A percentile compares a stretch with the other conserved stretches of the same genome.
Evolutionary conservation across 2,888 invertebrate species (phyloP).

Genomic region (Melipona beecheii): DNA sequence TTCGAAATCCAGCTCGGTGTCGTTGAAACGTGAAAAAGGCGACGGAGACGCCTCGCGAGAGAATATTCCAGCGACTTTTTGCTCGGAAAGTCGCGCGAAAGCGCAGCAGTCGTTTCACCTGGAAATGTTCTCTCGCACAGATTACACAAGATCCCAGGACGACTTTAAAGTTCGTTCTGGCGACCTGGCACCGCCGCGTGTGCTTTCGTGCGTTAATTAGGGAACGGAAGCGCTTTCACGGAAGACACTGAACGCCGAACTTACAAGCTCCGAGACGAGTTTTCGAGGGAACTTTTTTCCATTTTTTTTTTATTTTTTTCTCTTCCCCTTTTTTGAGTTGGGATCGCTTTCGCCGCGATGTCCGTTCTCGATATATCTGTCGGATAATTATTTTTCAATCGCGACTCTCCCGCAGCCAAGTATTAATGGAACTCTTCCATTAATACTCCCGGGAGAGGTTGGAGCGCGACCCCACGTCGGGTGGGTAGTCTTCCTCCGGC

Average conservation of each 20-base stretch:
- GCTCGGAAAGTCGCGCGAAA: background rate
- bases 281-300: background rate
- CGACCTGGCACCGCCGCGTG: constrained; percentile 16
- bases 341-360: constrained; percentile 1
- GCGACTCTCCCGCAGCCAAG: constrained; percentile 11
- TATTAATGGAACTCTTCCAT: constrained; percentile 39
- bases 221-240: constrained; percentile 35
- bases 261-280: constrained; percentile 23
- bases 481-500: background rate
- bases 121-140: constrained; percentile 33
- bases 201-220: constrained; percentile 54
- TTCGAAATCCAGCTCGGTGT: background rate
- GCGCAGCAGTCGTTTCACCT: constrained; percentile 30
- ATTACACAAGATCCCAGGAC: constrained; percentile 37
- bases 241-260: constrained; percentile 11
- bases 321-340: background rate
- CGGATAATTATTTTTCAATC: constrained; percentile 39
- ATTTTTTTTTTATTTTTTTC: background rate
- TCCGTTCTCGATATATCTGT: constrained; percentile 7
- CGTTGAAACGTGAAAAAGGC: background rate
- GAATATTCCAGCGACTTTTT: constrained; percentile 13
- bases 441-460: constrained; percentile 13
- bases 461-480: background rate
- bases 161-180: constrained; percentile 54
- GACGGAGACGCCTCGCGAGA: background rate